Evolutionary conservation across 1,140 invertebrate species (phyloP).

Genomic region (Cherax quadricarinatus): DNA sequence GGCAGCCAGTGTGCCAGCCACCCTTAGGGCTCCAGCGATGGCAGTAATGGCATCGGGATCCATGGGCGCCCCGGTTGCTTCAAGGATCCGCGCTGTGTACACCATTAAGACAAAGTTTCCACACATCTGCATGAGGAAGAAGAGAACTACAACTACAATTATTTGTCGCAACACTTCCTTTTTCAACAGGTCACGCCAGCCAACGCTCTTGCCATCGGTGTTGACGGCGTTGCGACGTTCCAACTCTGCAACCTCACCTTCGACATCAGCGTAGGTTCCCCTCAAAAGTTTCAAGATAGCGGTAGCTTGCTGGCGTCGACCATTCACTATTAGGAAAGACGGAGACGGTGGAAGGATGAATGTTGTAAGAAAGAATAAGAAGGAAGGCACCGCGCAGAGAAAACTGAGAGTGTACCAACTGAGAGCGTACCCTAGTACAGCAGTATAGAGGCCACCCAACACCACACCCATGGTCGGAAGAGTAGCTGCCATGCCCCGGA

Average conservation of each 20-base stretch:
- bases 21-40: slow-evolving; percentile 44
- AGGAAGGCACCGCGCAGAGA: slow-evolving; percentile 6
- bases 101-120: slow-evolving; percentile 61
- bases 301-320: slow-evolving; percentile 25
- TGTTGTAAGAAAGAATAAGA: not conserved
- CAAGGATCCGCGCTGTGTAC: slow-evolving; percentile 43
- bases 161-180: slow-evolving; percentile 38
- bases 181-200: slow-evolving; percentile 33
- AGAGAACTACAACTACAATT: slow-evolving; percentile 13
- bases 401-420: slow-evolving; percentile 50
- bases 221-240: slow-evolving; percentile 33
- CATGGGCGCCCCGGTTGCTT: slow-evolving; percentile 42
- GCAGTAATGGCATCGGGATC: slow-evolving; percentile 56
- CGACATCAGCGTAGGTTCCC: slow-evolving; percentile 38
- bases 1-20: slow-evolving; percentile 45
- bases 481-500: slow-evolving; percentile 50
- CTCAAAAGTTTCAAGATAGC: slow-evolving; percentile 3
- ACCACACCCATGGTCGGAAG: slow-evolving; percentile 57
- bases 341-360: slow-evolving; percentile 51
- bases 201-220: not conserved
- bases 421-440: slow-evolving; percentile 20
- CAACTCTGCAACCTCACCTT: slow-evolving; percentile 40
- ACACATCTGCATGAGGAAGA: slow-evolving; percentile 47
- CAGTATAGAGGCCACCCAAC: slow-evolving; percentile 51
- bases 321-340: slow-evolving; percentile 37